Percentiles rank a stretch among this genome's conserved stretches.
phyloP scores from a whole-genome alignment of 2,888 invertebrate species.

The Mesodorylaimus sp. region DNA sequence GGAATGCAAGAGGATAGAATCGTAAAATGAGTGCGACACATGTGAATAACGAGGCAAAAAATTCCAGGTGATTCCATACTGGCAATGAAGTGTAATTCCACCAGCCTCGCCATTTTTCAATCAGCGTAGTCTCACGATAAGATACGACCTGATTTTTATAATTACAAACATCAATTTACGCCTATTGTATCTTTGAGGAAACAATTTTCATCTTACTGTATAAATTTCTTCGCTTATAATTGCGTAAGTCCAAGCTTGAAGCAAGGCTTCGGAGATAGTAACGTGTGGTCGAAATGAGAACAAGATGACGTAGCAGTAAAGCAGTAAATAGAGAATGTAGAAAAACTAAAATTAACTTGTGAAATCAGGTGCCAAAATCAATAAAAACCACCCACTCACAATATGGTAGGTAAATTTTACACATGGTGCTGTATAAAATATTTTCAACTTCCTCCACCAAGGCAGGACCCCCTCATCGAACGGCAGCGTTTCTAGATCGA shows the following conservation, averaged over 20 bases:
- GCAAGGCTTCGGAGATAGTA: conserved; percentile 26
- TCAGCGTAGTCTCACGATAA: conserved; percentile 14
- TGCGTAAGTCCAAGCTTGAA: conserved; percentile 30
- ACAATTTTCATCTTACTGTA: conserved; percentile 17
- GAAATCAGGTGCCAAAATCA: background rate
- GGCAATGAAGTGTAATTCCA: conserved; percentile 18
- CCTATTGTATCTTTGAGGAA: background rate
- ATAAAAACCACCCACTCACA: conserved; percentile 18
- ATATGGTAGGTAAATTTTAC: conserved; percentile 29
- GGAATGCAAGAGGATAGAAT: conserved; percentile 18
- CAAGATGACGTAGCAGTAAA: conserved; percentile 32
- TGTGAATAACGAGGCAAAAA: conserved; percentile 18
- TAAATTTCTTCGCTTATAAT: conserved; percentile 29
- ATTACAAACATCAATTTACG: too few relatives aligned
- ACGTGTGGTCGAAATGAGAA: conserved; percentile 28
- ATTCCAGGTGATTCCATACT: conserved; percentile 26
- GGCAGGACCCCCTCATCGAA: conserved; percentile 13
- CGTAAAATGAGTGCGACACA: conserved; percentile 17
- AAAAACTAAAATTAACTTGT: conserved; percentile 21
- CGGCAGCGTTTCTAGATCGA: too few relatives aligned
- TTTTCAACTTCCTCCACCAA: conserved; percentile 21
- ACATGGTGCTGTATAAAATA: conserved; percentile 31
- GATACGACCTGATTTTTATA: conserved; percentile 18
- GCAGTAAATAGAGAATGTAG: conserved; percentile 28
- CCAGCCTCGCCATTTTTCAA: conserved; percentile 27